Evolutionary conservation across 1,140 invertebrate species (phyloP).

Genomic region (Aricia agestis): DNA sequence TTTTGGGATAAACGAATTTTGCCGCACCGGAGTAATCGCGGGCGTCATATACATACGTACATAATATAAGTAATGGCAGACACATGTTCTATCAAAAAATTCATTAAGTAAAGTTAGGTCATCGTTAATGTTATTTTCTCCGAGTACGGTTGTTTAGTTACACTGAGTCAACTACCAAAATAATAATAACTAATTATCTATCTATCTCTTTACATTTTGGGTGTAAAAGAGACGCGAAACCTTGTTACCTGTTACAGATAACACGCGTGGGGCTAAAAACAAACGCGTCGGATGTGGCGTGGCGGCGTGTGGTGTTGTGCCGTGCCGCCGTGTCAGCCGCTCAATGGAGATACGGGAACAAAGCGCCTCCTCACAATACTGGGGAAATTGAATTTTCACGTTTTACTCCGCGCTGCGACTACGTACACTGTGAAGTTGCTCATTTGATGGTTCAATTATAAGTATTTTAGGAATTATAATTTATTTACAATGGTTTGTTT

Average conservation of each 20-base stretch:
- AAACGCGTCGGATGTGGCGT: slow-evolving; percentile 1
- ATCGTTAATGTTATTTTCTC: too few relatives aligned
- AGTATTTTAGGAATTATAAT: too few relatives aligned
- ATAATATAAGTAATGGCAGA: too few relatives aligned
- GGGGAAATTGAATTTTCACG: slow-evolving; percentile 26
- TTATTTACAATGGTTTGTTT: too few relatives aligned
- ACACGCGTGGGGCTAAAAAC: slow-evolving; percentile 8
- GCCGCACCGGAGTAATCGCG: too few relatives aligned
- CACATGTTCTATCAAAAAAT: too few relatives aligned
- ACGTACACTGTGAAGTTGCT: slow-evolving; percentile 10
- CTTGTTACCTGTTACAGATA: neutral
- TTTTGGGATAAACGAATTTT: too few relatives aligned
- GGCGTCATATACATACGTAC: too few relatives aligned
- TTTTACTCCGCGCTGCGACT: slow-evolving; percentile 4
- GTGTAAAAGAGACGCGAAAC: neutral
- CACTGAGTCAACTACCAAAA: too few relatives aligned
- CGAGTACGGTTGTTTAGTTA: too few relatives aligned
- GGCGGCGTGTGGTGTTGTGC: neutral
- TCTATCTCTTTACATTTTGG: neutral
- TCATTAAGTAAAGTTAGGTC: too few relatives aligned
- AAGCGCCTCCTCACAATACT: slow-evolving; percentile 16
- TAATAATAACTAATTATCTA: neutral
- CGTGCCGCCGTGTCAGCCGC: neutral
- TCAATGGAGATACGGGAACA: slow-evolving; percentile 11
- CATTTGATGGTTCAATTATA: neutral